Evolutionary conservation across 92 coral and sea anemone genomes (phyloP), one percentile per base, ranked within the genome.

Genomic region (Ricordea florida): DNA sequence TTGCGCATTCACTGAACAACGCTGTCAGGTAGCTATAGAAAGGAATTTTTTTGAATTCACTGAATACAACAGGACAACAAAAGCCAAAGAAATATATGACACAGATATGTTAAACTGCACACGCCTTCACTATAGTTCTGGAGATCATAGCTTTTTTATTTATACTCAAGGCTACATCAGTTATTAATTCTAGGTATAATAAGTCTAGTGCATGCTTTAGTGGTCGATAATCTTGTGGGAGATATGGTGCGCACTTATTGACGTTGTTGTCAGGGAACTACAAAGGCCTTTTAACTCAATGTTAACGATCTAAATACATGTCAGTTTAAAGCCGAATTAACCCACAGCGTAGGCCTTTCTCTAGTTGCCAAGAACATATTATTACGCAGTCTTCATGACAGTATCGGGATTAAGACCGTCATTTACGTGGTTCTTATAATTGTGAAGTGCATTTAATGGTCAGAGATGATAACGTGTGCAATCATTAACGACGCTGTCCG

Each of bases 1-100:
- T 59, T 59, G 47, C 33, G 44, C 45, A 59, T 36, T 59, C 48
- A 59, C 47, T 35, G 31, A 59, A 59, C 66, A 30, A 59, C 48
- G 47, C 31, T 59, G 32, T 59, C 66, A 34, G 66, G 66, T 59
- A 36, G 68, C 68, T 61, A 61, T 61, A 23, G 33, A 61, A 61
- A 62, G 51, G 43, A n/a, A n/a, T n/a, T n/a, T n/a, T n/a, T n/a
- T n/a, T n/a, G n/a, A n/a, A n/a, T n/a, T n/a, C n/a, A n/a, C n/a
- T n/a, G n/a, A n/a, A n/a, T n/a, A n/a, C n/a, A n/a, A n/a, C n/a
- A n/a, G n/a, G n/a, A n/a, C n/a, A n/a, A n/a, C n/a, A n/a, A n/a
- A n/a, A n/a, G n/a, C n/a, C n/a, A n/a, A n/a, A n/a, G n/a, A n/a
- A n/a, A n/a, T n/a, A n/a, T n/a, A n/a, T n/a, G n/a, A n/a, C n/a